Evolutionary conservation across 2,888 invertebrate genomes (phyloP), one percentile per base, ranked within the genome.

Genomic region (Melieria crassipennis): DNA sequence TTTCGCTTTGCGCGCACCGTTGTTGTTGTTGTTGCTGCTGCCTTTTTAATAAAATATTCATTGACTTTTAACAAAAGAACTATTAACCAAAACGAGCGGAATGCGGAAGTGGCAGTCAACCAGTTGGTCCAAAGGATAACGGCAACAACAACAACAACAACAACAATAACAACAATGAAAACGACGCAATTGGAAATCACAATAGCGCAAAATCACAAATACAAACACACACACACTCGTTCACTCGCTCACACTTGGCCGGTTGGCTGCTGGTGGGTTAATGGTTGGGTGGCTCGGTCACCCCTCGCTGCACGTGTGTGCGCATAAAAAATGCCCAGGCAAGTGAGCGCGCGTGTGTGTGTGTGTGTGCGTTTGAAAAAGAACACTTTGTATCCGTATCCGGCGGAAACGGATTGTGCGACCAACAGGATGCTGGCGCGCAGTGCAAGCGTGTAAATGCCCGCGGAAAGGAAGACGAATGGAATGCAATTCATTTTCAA

Each of bases 41-140:
- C 30, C 46, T 69, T 63, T 69, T 60, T 50, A 61, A 73, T 73
- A 66, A 75, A 75, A 75, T 75, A 75, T 75, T 75, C 74, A 74
- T 72, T 77, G 75, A 73, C 70, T 77, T 75, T 76, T 73, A 75
- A 76, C 78, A 76, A 75, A 77, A 75, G 73, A 73, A 74, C 75
- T 75, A 75, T 77, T 77, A 78, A 76, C 71, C 71, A 72, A 30
- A n/a, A 16, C 45, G 7, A 7, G 6, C 3, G 16, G 42, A 5
- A 7, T 13, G 43, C 52, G 4, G 46, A 30, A 52, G 5, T 66
- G 63, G 16, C 64, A 56, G 47, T 45, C 30, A 9, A 45, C 61
- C 55, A 47, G 7, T 62, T 62, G 46, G 16, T 62, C 5, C 4
- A 57, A 30, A 30, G 30, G 30, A 30, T 30, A 30, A 30, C 30